phyloP scores from a whole-genome alignment of 2,888 invertebrate species.

The Pyrocoelia pectoralis region DNA sequence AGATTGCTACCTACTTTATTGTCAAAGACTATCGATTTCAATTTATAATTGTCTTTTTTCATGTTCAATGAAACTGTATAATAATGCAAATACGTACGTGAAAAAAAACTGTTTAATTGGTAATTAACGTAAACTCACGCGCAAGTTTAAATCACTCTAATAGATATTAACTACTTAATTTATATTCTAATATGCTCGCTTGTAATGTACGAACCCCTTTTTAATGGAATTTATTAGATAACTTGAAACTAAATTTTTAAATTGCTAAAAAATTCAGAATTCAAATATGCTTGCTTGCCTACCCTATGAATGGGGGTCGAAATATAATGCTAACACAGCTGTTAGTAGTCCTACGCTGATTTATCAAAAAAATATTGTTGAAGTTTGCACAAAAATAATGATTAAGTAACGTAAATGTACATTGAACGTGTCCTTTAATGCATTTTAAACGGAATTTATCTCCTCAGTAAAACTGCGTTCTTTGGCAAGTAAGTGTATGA shows the following conservation, averaged over 20 bases:
- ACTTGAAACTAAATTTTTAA: background rate
- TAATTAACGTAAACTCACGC: background rate
- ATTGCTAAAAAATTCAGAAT: background rate
- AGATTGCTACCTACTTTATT: no score
- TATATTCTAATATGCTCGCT: background rate
- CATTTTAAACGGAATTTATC: no score
- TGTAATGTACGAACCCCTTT: background rate
- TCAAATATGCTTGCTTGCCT: slow-evolving; percentile 1
- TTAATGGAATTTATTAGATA: slow-evolving; percentile 1
- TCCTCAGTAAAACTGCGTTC: no score
- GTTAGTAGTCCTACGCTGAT: background rate
- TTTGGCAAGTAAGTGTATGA: no score
- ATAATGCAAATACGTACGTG: no score
- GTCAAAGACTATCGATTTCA: no score
- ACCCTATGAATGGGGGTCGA: background rate
- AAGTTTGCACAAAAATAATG: background rate
- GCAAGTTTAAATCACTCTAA: background rate
- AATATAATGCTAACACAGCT: slow-evolving; percentile 1
- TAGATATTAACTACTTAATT: slow-evolving; percentile 1
- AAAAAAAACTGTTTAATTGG: background rate
- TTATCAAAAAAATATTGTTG: background rate
- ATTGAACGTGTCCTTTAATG: no score
- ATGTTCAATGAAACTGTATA: no score
- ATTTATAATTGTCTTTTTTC: no score
- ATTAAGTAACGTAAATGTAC: no score